Evolutionary conservation across 2,797 vertebrate species (phyloP), one percentile per base, ranked within the genome.

Genomic region (Smutsia gigantea): DNA sequence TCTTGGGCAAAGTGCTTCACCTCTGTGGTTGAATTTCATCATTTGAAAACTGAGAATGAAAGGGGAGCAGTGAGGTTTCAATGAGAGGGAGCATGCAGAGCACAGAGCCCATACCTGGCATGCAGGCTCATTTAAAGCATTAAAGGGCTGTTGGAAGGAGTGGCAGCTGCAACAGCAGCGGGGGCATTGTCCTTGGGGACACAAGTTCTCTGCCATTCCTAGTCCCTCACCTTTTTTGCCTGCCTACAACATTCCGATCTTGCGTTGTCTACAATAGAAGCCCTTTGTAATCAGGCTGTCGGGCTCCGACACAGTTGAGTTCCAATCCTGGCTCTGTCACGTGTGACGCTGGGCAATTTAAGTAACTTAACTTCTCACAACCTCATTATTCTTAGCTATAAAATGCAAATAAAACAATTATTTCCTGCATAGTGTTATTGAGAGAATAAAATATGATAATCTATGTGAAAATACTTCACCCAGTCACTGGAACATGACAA

Each of bases 391-490:
- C 34, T 93, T 53, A 69, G 49, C 39, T 88, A 21, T 81, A 75
- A 95, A 85, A 81, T 78, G 27, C 13, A 59, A 87, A 77, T 71
- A 66, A 68, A 91, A 64, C 23, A 92, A 5, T 86, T 87, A 72
- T 66, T 74, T 89, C 27, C 49, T 75, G 13, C 27, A 11, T 59
- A 82, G 42, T 23, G 34, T 89, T 89, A 75, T 42, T 92, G 93
- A 90, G 66, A 93, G 42, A 93, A 75, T 94, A 39, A 57, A 94
- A 84, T 57, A 69, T 57, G 64, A 55, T 51, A 49, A 77, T 89
- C 23, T 51, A 83, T 51, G 77, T 93, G 37, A 81, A 90, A 92
- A 53, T 79, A 46, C 31, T 87, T 93, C 21, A 37, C 14, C 27
- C 13, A 63, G 29, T 77, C 13, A 61, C 25, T 51, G 39, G 29